phyloP scores from a whole-genome alignment of 1,140 invertebrate genomes.

The Forficula auricularia region DNA sequence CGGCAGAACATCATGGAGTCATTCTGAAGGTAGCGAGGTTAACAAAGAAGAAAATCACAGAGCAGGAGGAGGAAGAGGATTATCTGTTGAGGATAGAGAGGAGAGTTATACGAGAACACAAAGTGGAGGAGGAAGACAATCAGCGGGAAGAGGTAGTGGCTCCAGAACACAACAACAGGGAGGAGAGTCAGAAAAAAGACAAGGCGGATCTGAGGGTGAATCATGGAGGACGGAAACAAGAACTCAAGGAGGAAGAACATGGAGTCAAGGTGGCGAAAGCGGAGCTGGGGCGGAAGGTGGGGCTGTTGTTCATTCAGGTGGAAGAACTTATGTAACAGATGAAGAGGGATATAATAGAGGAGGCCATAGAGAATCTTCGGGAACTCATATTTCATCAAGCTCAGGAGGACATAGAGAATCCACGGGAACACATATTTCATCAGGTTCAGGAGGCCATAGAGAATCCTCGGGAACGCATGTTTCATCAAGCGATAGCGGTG shows the following conservation, averaged over 20 bases:
- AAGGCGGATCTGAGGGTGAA: neutral
- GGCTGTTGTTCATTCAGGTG: neutral
- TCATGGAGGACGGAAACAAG: neutral
- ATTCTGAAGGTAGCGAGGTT: neutral
- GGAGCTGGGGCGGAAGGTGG: conserved; percentile 6
- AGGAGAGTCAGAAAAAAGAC: neutral
- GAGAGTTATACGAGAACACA: neutral
- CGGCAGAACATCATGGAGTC: neutral
- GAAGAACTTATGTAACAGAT: neutral
- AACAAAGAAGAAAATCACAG: neutral
- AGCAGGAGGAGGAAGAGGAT: conserved; percentile 1
- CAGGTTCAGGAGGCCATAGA: neutral
- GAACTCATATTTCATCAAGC: neutral
- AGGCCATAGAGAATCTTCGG: neutral
- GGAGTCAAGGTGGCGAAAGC: conserved; percentile 11
- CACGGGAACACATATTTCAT: neutral
- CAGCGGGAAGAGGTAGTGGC: neutral
- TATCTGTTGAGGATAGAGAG: neutral
- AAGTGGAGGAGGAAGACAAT: neutral
- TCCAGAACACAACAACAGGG: neutral
- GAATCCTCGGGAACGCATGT: neutral
- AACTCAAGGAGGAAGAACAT: neutral
- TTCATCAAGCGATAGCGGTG: conserved; percentile 12
- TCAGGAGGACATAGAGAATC: neutral
- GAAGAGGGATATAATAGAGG: neutral